Evolutionary conservation across 2,888 invertebrate genomes (phyloP).

Genomic region (Gnatocerus cornutus): DNA sequence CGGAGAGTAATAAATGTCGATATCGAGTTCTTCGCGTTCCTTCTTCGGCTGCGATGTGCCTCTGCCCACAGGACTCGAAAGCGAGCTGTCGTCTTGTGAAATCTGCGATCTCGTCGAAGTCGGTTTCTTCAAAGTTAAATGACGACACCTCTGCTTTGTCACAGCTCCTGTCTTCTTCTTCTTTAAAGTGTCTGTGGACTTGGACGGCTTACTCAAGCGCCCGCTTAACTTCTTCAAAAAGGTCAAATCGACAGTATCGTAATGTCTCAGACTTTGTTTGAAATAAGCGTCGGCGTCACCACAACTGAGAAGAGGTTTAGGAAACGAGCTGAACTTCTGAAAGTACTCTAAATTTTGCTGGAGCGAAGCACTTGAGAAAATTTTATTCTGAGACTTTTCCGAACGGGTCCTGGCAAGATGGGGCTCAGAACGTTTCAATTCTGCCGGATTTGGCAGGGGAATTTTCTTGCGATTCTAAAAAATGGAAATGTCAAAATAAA

Average conservation of each 20-base stretch:
- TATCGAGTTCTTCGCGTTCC: constrained; percentile 25
- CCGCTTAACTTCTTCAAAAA: constrained; percentile 45
- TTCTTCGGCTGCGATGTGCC: background rate
- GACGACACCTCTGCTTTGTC: constrained; percentile 9
- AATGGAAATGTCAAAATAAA: constrained; percentile 45
- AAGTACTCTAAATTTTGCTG: constrained; percentile 51
- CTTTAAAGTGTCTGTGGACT: constrained; percentile 23
- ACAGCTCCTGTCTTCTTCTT: constrained; percentile 15
- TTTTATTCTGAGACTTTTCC: constrained; percentile 23
- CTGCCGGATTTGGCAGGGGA: constrained; percentile 17
- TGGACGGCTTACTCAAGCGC: constrained; percentile 8
- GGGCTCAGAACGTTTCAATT: constrained; percentile 23
- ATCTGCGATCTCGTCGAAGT: background rate
- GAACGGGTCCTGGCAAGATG: constrained; percentile 14
- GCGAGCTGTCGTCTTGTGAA: constrained; percentile 3
- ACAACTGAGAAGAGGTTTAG: constrained; percentile 53
- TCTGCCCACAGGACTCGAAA: background rate
- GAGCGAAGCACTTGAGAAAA: constrained; percentile 20
- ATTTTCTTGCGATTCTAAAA: constrained; percentile 42
- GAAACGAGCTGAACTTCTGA: constrained; percentile 58
- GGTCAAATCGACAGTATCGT: constrained; percentile 62
- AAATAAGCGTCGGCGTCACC: constrained; percentile 67
- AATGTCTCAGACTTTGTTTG: constrained; percentile 64
- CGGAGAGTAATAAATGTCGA: constrained; percentile 60
- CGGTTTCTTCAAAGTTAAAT: background rate